These are phyloP conservation scores for Plebejus argus DNA, from an alignment of 2,888 invertebrate species.

Conservation along the genomic window DNA sequence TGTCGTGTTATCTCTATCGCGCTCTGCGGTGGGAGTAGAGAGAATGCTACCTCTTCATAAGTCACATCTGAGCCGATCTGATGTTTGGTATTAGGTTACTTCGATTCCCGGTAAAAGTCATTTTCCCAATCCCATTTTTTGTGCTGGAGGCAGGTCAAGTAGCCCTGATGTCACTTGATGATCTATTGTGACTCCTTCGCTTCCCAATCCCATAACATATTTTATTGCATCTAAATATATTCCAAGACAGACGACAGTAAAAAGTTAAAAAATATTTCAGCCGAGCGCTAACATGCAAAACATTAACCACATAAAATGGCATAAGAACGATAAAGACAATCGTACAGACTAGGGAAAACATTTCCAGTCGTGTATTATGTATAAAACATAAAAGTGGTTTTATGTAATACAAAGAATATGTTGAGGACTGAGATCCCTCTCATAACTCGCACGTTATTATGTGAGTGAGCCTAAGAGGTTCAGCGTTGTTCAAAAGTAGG, in stretches of 20 bases:
- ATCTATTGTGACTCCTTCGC: too few species aligned
- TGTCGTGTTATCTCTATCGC: too few species aligned
- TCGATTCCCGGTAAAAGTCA: neutral
- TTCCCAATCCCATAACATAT: too few species aligned
- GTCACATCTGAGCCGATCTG: too few species aligned
- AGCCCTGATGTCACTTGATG: too few species aligned
- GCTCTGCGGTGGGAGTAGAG: too few species aligned
- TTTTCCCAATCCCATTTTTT: too few species aligned
- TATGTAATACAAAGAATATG: constrained; percentile 1
- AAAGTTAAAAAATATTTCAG: neutral
- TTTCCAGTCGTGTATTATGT: neutral
- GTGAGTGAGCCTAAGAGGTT: constrained; percentile 7
- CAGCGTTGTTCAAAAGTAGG: constrained; percentile 14
- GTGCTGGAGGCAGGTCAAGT: too few species aligned
- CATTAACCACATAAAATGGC: neutral
- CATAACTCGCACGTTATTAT: neutral
- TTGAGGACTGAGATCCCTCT: neutral
- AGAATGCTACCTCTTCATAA: too few species aligned
- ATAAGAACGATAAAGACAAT: neutral
- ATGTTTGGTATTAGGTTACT: neutral
- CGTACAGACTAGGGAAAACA: neutral
- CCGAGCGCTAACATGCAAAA: neutral
- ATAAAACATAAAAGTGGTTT: constrained; percentile 1
- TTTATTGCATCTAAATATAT: too few species aligned
- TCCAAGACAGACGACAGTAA: too few species aligned